Evolutionary conservation across 2,113 vertebrate genomes (phyloP), one percentile per base, ranked within the genome.

Genomic region (Eudyptes chrysolophus): DNA sequence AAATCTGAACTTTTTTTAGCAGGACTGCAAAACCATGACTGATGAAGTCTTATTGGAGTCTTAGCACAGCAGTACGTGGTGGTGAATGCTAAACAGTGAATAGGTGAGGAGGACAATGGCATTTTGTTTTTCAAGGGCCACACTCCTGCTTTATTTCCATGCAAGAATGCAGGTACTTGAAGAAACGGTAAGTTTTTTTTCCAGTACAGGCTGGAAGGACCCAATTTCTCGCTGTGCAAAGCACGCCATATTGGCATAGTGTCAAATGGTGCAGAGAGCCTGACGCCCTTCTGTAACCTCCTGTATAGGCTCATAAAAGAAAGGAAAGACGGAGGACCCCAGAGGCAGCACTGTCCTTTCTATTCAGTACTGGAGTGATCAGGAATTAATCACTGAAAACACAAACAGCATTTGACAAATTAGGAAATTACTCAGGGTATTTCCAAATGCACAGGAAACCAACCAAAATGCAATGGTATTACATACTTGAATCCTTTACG

Each of bases 1-100:
- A 98, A 95, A 97, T 74, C 84, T 70, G 26, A 70, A 55, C 72
- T 90, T 89, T 26, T 26, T 82, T 78, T 54, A 96, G 54, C 61
- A 89, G 48, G 54, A 52, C 79, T 66, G 81, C 46, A 79, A 90
- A 95, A 44, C 72, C 92, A 77, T 66, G 84, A 77, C 76, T 80
- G 95, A 96, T 93, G 88, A 48, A 69, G 60, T 71, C 81, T 76
- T 32, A 42, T 5, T 89, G 96, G 90, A 92, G 57, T 8, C 65
- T 57, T 52, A 88, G 89, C 68, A 60, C 65, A 54, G 80, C 81
- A 90, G 40, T 54, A 8, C 14, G 4, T 10, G 26, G 55, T 54
- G 34, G 20, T 48, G 89, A 94, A 92, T 92, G 68, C 65, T 94
- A 72, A 97, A 7, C 20, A 76, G 62, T 1, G 40, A 44, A 46